Percentiles rank a stretch among this genome's conserved stretches.
Evolutionary conservation across 2,113 vertebrate genomes (phyloP).

Genomic region (Sigmodon hispidus): DNA sequence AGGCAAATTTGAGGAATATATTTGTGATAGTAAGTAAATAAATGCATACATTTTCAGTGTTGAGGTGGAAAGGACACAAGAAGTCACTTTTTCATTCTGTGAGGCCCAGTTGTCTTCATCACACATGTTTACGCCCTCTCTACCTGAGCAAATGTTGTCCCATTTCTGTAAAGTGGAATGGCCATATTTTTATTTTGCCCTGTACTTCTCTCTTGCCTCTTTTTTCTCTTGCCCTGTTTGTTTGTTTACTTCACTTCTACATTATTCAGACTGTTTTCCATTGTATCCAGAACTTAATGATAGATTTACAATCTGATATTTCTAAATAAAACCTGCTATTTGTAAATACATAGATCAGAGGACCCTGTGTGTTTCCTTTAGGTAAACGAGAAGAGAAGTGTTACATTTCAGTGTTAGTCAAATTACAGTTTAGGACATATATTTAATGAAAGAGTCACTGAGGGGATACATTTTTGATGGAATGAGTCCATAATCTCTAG

Average conservation of each 20-base stretch:
- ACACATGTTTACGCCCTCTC: not conserved
- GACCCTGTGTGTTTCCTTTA: not conserved
- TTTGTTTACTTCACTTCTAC: not conserved
- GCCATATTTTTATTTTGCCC: not conserved
- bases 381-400: not conserved
- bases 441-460: not conserved
- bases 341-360: not conserved
- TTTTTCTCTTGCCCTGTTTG: not conserved
- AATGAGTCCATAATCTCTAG: not conserved
- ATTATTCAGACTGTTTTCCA: not conserved
- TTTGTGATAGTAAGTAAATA: not conserved
- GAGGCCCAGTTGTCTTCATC: not conserved
- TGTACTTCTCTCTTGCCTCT: not conserved
- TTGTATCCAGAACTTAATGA: not conserved
- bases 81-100: not conserved
- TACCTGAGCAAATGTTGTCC: not conserved
- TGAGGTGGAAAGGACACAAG: not conserved
- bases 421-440: not conserved
- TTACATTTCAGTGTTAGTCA: conserved; percentile 25
- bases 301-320: not conserved
- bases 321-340: not conserved
- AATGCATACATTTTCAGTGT: not conserved
- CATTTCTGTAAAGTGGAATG: not conserved
- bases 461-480: not conserved
- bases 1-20: not conserved